Conservation (phyloP, 30 jellyfish, hydroid and myxozoan genomes). For the Rhopilema esculentum region DNA sequence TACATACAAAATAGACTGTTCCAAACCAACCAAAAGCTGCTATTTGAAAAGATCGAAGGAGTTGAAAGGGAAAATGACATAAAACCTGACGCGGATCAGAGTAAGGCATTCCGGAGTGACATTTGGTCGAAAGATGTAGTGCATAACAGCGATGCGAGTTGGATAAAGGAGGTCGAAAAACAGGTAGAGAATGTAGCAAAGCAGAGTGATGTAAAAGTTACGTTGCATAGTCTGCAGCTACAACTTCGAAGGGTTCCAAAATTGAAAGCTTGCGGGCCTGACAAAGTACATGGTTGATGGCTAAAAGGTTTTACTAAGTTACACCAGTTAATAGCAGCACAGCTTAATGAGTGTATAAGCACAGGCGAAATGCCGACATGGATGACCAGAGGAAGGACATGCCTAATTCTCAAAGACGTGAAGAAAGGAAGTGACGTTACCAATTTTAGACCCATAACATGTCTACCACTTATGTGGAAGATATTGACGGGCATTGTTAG, state of each 20-base stretch:
- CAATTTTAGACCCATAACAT: constrained; percentile 49
- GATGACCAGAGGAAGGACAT: constrained; percentile 61
- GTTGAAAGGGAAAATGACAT: constrained; percentile 11
- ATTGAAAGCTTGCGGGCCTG: constrained; percentile 54
- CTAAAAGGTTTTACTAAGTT: constrained; percentile 11
- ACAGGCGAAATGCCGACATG: constrained; percentile 12
- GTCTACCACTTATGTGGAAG: constrained; percentile 49
- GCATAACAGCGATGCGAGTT: constrained; percentile 30
- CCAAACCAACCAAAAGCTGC: constrained; percentile 50
- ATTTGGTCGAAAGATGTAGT: constrained; percentile 2
- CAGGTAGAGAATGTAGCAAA: constrained; percentile 6
- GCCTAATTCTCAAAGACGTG: constrained; percentile 50
- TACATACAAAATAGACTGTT: constrained; percentile 39
- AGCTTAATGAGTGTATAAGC: constrained; percentile 38
- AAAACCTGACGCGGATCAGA: constrained; percentile 36
- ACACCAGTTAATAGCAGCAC: constrained; percentile 40
- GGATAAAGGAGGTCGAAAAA: constrained; percentile 4
- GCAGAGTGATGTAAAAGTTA: constrained; percentile 9
- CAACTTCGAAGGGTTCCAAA: constrained; percentile 36
- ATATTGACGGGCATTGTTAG: constrained; percentile 36
- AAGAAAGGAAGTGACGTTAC: constrained; percentile 55
- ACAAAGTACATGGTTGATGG: constrained; percentile 37
- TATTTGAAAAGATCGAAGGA: constrained; percentile 23
- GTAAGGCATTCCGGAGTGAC: constrained; percentile 34
- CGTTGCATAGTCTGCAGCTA: background rate